These are phyloP conservation scores for Hiodon tergisus DNA, from an alignment of 2,113 vertebrate species.

Conservation along the genomic window DNA sequence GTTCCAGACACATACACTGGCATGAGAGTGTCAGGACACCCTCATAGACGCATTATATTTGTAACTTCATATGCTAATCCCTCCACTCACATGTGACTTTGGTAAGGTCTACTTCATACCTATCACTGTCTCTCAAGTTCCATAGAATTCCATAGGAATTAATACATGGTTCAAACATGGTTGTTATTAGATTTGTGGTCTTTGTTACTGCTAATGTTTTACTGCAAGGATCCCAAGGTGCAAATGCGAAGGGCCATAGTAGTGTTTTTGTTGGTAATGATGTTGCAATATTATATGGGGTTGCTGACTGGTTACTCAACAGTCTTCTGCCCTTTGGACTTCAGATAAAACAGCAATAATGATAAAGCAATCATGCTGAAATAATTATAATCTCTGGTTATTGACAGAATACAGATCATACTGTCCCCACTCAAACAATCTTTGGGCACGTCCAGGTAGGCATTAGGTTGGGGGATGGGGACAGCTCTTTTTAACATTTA, in stretches of 20 bases:
- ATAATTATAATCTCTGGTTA: slow-evolving; percentile 27
- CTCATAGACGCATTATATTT: no score
- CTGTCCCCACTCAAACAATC: not conserved
- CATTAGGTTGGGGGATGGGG: not conserved
- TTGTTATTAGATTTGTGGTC: no score
- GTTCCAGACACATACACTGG: not conserved
- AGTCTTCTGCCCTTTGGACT: slow-evolving; percentile 50
- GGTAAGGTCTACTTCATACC: no score
- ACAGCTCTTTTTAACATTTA: no score
- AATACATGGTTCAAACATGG: no score
- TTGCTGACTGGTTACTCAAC: slow-evolving; percentile 25
- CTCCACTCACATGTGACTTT: no score
- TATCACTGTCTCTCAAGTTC: no score
- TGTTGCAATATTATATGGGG: not conserved
- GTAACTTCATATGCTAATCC: no score
- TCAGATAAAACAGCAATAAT: slow-evolving; percentile 46
- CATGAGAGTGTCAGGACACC: not conserved
- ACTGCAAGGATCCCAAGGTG: not conserved
- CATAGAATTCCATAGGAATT: no score
- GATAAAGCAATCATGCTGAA: slow-evolving; percentile 41
- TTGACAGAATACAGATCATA: slow-evolving; percentile 27
- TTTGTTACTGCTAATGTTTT: no score
- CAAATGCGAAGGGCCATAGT: not conserved
- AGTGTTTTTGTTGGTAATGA: not conserved
- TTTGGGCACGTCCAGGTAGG: not conserved